Conservation (phyloP, 2,888 invertebrate species). For the Hipparchia semele region DNA sequence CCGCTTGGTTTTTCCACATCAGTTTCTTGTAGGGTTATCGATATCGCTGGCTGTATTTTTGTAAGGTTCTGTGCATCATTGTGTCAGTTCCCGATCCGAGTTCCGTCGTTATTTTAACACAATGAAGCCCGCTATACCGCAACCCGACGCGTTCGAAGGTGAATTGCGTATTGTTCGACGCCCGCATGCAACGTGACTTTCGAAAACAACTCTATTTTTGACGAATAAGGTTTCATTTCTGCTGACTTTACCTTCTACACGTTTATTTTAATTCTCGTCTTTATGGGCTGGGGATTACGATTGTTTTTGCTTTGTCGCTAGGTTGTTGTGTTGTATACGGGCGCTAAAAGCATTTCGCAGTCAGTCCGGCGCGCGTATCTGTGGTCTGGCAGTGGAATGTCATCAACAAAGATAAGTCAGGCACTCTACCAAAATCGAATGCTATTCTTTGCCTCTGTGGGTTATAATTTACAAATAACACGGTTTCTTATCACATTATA, state of each 20-base stretch:
- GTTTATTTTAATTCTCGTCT: constrained; percentile 48
- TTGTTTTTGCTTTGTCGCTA: constrained; percentile 46
- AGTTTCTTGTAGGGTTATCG: constrained; percentile 5
- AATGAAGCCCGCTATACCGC: constrained; percentile 83
- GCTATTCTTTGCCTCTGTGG: constrained; percentile 16
- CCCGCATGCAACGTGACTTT: constrained; percentile 76
- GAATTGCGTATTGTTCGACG: constrained; percentile 82
- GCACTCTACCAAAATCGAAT: constrained; percentile 50
- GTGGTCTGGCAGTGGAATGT: constrained; percentile 76
- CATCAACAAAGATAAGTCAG: constrained; percentile 79
- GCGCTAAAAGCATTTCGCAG: constrained; percentile 82
- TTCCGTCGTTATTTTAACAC: constrained; percentile 79
- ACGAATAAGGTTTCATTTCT: constrained; percentile 76
- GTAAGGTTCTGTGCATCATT: constrained; percentile 66
- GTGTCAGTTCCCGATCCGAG: constrained; percentile 70
- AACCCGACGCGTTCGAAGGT: constrained; percentile 81
- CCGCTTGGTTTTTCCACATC: neutral
- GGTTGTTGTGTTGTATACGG: constrained; percentile 61
- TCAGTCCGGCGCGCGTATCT: constrained; percentile 79
- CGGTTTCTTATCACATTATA: constrained; percentile 10
- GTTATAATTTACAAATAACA: neutral
- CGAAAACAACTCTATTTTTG: constrained; percentile 75
- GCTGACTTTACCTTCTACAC: constrained; percentile 47
- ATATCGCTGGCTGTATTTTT: constrained; percentile 16
- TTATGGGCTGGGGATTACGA: constrained; percentile 42